These are phyloP conservation scores for Myotis findleyi DNA, from an alignment of 2,797 vertebrate genomes.

Conservation along the genomic window DNA sequence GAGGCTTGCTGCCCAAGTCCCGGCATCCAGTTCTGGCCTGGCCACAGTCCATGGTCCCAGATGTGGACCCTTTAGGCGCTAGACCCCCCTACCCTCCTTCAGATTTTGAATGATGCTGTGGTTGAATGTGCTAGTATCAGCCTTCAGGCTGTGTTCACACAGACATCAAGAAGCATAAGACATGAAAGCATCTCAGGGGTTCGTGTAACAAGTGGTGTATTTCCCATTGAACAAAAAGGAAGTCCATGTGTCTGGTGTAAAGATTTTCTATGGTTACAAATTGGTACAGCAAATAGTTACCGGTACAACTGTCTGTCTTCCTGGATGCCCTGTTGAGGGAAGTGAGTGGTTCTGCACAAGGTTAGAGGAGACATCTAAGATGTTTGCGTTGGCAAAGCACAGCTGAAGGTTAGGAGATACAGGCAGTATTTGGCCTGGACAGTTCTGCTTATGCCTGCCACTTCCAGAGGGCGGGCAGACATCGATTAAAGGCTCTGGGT, in stretches of 20 bases:
- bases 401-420: neutral
- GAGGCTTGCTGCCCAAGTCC: neutral
- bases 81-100: neutral
- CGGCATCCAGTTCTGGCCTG: neutral
- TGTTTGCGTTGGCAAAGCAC: neutral
- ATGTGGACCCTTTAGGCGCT: neutral
- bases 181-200: neutral
- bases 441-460: neutral
- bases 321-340: neutral
- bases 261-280: neutral
- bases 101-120: neutral
- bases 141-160: neutral
- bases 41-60: neutral
- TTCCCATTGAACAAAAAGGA: neutral
- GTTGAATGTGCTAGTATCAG: neutral
- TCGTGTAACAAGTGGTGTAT: neutral
- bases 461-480: neutral
- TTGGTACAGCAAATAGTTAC: neutral
- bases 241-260: neutral
- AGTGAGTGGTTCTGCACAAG: neutral
- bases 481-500: neutral
- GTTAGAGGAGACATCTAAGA: neutral
- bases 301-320: neutral
- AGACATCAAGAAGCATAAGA: neutral
- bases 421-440: neutral